A percentile compares a stretch with the other conserved stretches of the same genome.
Conservation (phyloP, 2,888 invertebrate species). For the Chymomyza fuscimana region DNA sequence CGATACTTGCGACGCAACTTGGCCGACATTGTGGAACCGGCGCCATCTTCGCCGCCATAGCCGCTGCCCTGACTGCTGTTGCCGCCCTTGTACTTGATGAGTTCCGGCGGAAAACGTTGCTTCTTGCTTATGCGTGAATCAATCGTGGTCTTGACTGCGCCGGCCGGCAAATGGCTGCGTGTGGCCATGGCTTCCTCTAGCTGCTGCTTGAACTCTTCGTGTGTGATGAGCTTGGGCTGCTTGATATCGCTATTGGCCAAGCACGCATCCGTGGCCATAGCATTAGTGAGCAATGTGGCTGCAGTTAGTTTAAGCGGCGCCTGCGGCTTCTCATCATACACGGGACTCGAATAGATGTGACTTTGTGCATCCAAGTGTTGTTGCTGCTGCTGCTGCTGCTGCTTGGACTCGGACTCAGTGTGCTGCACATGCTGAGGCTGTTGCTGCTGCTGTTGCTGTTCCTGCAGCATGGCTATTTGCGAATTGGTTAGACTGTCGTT, state of each 20-base stretch:
- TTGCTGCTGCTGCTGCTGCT: slow-evolving; percentile 49
- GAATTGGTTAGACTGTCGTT: slow-evolving; percentile 75
- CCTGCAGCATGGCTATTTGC: slow-evolving; percentile 75
- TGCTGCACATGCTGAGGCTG: slow-evolving; percentile 36
- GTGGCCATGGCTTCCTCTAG: slow-evolving; percentile 66
- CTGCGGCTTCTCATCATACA: slow-evolving; percentile 73
- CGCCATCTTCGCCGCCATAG: slow-evolving; percentile 32
- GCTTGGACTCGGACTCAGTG: slow-evolving; percentile 22
- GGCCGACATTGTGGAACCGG: slow-evolving; percentile 51
- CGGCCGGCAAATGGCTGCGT: slow-evolving; percentile 29
- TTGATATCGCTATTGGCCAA: slow-evolving; percentile 35
- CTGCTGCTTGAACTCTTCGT: slow-evolving; percentile 77
- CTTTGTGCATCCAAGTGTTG: slow-evolving; percentile 73
- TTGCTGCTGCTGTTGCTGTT: slow-evolving; percentile 34
- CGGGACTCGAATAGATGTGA: slow-evolving; percentile 79
- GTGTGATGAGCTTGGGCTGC: slow-evolving; percentile 73
- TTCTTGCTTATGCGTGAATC: slow-evolving; percentile 78
- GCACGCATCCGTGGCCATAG: slow-evolving; percentile 19
- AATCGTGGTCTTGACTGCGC: slow-evolving; percentile 54
- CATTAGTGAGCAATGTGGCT: slow-evolving; percentile 52
- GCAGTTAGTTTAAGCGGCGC: slow-evolving; percentile 63
- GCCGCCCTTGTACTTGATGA: slow-evolving; percentile 75
- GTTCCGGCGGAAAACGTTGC: slow-evolving; percentile 76
- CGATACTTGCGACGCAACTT: slow-evolving; percentile 47
- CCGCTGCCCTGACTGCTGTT: slow-evolving; percentile 34